phyloP scores from a whole-genome alignment of 2,113 vertebrate genomes.

The Caranx ignobilis region DNA sequence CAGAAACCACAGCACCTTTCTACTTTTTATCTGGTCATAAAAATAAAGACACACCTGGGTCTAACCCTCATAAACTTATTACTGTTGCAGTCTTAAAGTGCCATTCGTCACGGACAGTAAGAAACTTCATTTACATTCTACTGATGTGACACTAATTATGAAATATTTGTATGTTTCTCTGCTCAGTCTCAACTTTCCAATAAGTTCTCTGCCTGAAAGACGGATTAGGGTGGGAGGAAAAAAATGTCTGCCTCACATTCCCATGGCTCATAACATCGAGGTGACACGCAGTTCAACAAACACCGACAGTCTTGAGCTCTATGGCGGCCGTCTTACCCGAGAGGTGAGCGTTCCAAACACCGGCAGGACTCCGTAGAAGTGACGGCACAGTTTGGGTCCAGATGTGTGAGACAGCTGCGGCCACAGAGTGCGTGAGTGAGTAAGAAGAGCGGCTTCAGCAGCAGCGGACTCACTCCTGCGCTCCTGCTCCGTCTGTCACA shows the following conservation, averaged over 20 bases:
- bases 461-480: slow-evolving; percentile 19
- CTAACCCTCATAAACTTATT: background rate
- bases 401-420: background rate
- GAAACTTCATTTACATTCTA: too few species aligned
- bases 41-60: background rate
- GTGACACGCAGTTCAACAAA: slow-evolving; percentile 23
- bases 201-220: slow-evolving; percentile 9
- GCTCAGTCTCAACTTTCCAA: background rate
- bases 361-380: background rate
- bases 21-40: too few species aligned
- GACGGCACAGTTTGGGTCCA: background rate
- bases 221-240: slow-evolving; percentile 64
- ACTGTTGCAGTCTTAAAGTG: background rate
- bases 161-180: background rate
- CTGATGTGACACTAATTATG: too few species aligned
- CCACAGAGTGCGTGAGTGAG: background rate
- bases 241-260: slow-evolving; percentile 77
- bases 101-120: background rate
- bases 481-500: slow-evolving; percentile 32
- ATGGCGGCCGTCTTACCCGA: slow-evolving; percentile 45
- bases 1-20: slow-evolving; percentile 9
- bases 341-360: slow-evolving; percentile 4
- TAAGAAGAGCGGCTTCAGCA: slow-evolving; percentile 2
- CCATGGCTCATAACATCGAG: slow-evolving; percentile 44
- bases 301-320: fast-evolving